phyloP scores from a whole-genome alignment of 2,888 invertebrate species.

The Metallyticus violacea region DNA sequence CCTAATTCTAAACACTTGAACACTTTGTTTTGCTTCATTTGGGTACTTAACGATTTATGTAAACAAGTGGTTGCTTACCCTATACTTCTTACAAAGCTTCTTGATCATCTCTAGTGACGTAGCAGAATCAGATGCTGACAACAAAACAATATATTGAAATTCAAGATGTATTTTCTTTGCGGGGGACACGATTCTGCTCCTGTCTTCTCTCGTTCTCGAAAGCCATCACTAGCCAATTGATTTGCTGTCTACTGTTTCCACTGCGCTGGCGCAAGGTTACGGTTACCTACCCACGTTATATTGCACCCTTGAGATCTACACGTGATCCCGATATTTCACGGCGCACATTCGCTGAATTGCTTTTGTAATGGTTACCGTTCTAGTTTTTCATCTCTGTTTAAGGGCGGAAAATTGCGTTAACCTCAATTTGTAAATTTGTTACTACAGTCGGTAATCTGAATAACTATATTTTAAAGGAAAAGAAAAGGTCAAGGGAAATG shows the following conservation, averaged over 20 bases:
- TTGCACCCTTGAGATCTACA: background rate
- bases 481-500: too few relatives aligned
- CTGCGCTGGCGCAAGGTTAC: background rate
- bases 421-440: too few relatives aligned
- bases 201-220: background rate
- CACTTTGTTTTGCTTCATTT: too few relatives aligned
- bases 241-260: background rate
- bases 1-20: too few relatives aligned
- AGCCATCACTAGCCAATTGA: background rate
- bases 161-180: background rate
- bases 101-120: too few relatives aligned
- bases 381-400: background rate
- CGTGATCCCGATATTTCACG: background rate
- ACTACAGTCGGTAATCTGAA: too few relatives aligned
- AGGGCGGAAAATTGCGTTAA: background rate
- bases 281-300: background rate
- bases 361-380: background rate
- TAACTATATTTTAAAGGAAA: too few relatives aligned
- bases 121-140: too few relatives aligned
- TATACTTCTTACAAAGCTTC: too few relatives aligned
- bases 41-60: too few relatives aligned
- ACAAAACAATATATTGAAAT: background rate
- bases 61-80: too few relatives aligned
- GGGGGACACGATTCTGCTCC: background rate
- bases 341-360: background rate